Evolutionary conservation across 2,888 invertebrate species (phyloP).

Genomic region (Encarsia formosa): DNA sequence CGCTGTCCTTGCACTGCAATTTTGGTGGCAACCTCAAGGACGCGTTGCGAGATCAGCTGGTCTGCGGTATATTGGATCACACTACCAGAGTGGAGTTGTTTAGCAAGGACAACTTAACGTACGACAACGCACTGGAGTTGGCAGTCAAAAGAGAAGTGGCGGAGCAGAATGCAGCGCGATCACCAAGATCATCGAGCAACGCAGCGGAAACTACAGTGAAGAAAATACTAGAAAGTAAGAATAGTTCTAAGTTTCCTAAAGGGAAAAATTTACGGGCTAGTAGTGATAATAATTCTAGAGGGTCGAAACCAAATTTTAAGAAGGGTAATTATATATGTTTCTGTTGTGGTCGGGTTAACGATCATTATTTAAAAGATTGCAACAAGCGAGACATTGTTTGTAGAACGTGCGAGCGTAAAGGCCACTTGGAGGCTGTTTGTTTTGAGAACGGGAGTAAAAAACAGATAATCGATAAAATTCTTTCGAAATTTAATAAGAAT

Average conservation of each 20-base stretch:
- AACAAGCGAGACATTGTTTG: neutral
- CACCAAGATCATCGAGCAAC: neutral
- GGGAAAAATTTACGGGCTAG: neutral
- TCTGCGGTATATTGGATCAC: conserved; percentile 8
- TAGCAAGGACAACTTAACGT: conserved; percentile 11
- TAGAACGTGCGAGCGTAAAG: neutral
- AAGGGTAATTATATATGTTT: neutral
- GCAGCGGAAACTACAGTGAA: neutral
- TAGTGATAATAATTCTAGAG: neutral
- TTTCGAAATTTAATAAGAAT: neutral
- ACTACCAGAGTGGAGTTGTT: conserved; percentile 5
- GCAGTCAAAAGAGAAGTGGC: conserved; percentile 12
- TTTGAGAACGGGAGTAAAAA: too few relatives aligned
- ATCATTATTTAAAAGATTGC: neutral
- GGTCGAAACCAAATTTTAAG: neutral
- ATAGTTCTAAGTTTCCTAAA: neutral
- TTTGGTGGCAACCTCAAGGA: neutral
- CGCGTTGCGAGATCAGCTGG: conserved; percentile 3
- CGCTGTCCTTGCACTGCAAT: neutral
- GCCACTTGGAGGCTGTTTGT: neutral
- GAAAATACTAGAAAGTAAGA: neutral
- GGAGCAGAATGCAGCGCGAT: neutral
- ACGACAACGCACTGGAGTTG: conserved; percentile 7
- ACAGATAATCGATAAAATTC: neutral
- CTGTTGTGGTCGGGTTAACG: neutral